Conservation (phyloP, 53 echinoderm and acorn worm genomes). For the Luidia sarsii region DNA sequence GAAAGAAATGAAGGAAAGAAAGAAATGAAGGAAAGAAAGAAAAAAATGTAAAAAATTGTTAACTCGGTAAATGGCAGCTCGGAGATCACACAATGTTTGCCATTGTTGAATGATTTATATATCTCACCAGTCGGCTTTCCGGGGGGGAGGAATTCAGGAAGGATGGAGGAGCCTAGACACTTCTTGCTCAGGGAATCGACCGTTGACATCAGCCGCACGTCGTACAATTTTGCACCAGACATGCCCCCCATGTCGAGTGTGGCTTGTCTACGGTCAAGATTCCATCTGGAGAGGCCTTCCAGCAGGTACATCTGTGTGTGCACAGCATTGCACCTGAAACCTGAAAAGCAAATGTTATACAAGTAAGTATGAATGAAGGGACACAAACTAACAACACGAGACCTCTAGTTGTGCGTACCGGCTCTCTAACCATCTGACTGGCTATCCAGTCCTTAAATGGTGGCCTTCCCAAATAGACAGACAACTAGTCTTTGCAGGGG, state of each 20-base stretch:
- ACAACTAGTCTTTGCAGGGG: no score
- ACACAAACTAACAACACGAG: no score
- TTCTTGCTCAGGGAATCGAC: slow-evolving; percentile 8
- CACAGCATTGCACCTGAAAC: slow-evolving; percentile 44
- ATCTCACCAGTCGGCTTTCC: no score
- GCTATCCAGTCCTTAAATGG: no score
- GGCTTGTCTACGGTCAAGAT: slow-evolving; percentile 20
- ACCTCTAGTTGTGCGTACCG: no score
- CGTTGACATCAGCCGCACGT: slow-evolving; percentile 35
- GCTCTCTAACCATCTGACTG: no score
- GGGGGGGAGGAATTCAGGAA: slow-evolving; percentile 7
- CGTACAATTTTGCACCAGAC: slow-evolving; percentile 21
- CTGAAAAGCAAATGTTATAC: slow-evolving; percentile 14
- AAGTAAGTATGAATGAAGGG: background rate
- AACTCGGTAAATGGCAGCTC: background rate
- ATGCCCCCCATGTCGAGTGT: background rate
- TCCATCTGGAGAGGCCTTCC: slow-evolving; percentile 45
- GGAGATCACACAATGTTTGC: no score
- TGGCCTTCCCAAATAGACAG: no score
- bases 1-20: no score
- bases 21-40: no score
- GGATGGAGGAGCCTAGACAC: background rate
- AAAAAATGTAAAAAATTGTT: no score
- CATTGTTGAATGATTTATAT: no score
- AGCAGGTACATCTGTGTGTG: slow-evolving; percentile 59